Base-by-base conservation (phyloP, 2,888 invertebrate species). In the Heliconius charithonia region DNA sequence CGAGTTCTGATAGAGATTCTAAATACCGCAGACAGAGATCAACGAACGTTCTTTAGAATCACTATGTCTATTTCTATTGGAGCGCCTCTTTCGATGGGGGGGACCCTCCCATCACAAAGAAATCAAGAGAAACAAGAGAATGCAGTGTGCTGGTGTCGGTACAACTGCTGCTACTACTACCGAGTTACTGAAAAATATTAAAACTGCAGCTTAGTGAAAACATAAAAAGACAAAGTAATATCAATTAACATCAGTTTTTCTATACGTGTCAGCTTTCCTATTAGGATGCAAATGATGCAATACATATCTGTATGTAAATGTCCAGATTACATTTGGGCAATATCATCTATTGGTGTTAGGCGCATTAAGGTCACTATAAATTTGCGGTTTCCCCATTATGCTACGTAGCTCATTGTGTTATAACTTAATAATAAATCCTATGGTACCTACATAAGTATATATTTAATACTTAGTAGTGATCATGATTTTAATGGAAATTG, bases 231-330 rank as follows among this genome's bases (percentile, higher is more conserved):
- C 22, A 27, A 22, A 25, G n/a, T 62, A 37, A 22, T 27, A 27
- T 73, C n/a, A 75, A 67, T 80, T n/a, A 69, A 75, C 56, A 77
- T 32, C 27, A 65, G 72, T 80, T 77, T n/a, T 77, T 70, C 75
- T 75, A 71, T 74, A 70, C 70, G 67, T 70, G 59, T 71, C 62
- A 75, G 66, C 65, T 67, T 56, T 70, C 59, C 77, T 56, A 77
- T 80, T 80, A 77, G 71, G 66, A 80, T 80, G 77, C 77, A 75
- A 80, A 80, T 77, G 45, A 66, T 56, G 77, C 80, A 72, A 75
- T 72, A 75, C 75, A 75, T 78, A 59, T 80, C 75, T 80, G 62
- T 78, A 80, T 78, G 80, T 80, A 78, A 80, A 80, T 80, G 56
- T 56, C 25, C 72, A 75, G 75, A 80, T 80, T 80, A 78, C 80